Percentiles rank a stretch among this genome's conserved stretches.
phyloP scores from a whole-genome alignment of 1,140 invertebrate genomes.

The Papilio glaucus region DNA sequence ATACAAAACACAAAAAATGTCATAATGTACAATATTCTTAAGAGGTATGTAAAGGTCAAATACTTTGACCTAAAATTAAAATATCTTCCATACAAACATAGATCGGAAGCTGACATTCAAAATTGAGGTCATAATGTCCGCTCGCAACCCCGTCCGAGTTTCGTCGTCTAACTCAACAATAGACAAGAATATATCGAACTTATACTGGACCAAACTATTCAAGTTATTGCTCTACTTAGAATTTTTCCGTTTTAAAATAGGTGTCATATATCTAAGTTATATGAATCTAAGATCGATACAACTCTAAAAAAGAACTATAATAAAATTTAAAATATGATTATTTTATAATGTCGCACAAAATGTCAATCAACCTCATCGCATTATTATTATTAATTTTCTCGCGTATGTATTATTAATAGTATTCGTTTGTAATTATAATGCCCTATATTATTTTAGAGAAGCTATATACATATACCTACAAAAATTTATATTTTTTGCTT shows the following conservation, averaged over 20 bases:
- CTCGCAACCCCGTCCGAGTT: neutral
- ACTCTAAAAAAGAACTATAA: neutral
- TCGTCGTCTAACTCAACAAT: slow-evolving; percentile 9
- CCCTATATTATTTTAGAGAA: too few relatives aligned
- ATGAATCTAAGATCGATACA: neutral
- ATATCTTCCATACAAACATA: slow-evolving; percentile 5
- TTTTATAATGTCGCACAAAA: too few relatives aligned
- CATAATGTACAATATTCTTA: neutral
- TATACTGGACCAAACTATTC: slow-evolving; percentile 23
- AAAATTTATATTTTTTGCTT: too few relatives aligned
- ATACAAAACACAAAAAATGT: too few relatives aligned
- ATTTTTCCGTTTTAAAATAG: neutral
- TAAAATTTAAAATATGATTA: too few relatives aligned
- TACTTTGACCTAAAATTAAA: slow-evolving; percentile 27
- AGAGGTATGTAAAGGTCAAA: slow-evolving; percentile 6
- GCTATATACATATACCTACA: too few relatives aligned
- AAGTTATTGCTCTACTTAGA: slow-evolving; percentile 20
- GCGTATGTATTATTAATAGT: too few relatives aligned
- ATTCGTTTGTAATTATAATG: too few relatives aligned
- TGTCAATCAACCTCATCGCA: too few relatives aligned
- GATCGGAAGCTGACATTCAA: slow-evolving; percentile 37
- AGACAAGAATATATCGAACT: slow-evolving; percentile 28
- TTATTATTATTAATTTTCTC: too few relatives aligned
- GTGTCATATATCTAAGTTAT: neutral
- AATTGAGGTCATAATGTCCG: slow-evolving; percentile 42